Evolutionary conservation across 2,888 invertebrate species (phyloP).

Genomic region (Megaustenia siamemsis): DNA sequence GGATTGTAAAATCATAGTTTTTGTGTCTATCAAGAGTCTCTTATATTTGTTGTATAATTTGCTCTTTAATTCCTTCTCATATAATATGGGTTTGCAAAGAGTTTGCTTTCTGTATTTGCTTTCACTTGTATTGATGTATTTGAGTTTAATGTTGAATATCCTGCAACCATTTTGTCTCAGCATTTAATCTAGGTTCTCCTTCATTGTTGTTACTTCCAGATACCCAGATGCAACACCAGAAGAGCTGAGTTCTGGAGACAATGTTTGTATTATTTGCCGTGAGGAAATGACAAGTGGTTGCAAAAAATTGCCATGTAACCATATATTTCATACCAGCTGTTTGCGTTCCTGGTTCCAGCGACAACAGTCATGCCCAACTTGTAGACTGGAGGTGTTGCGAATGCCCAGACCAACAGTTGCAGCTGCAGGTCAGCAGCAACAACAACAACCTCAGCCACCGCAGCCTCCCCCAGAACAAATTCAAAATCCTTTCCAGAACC

Average conservation of each 20-base stretch:
- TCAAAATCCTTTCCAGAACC: constrained; percentile 52
- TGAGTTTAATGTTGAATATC: neutral
- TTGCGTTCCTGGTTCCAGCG: constrained; percentile 99
- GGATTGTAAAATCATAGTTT: too few species aligned
- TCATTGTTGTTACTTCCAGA: constrained; percentile 59
- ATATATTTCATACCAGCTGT: constrained; percentile 99
- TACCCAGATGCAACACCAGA: constrained; percentile 96
- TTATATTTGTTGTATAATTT: too few species aligned
- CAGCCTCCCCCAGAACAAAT: constrained; percentile 48
- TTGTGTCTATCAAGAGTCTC: too few species aligned
- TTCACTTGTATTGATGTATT: neutral
- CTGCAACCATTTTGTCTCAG: neutral
- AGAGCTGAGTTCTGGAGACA: constrained; percentile 92
- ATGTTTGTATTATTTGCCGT: constrained; percentile 99
- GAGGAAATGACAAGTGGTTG: constrained; percentile 89
- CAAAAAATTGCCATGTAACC: constrained; percentile 98
- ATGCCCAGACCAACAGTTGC: constrained; percentile 78
- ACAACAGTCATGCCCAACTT: constrained; percentile 99
- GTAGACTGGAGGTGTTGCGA: constrained; percentile 91
- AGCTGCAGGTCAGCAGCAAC: constrained; percentile 58
- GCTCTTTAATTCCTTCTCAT: too few species aligned
- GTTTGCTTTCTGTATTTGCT: too few species aligned
- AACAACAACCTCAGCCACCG: constrained; percentile 47
- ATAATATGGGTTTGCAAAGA: too few species aligned
- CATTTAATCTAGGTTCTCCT: neutral